Evolutionary conservation across 2,797 vertebrate genomes (phyloP).

Genomic region (Aldrovandia affinis): DNA sequence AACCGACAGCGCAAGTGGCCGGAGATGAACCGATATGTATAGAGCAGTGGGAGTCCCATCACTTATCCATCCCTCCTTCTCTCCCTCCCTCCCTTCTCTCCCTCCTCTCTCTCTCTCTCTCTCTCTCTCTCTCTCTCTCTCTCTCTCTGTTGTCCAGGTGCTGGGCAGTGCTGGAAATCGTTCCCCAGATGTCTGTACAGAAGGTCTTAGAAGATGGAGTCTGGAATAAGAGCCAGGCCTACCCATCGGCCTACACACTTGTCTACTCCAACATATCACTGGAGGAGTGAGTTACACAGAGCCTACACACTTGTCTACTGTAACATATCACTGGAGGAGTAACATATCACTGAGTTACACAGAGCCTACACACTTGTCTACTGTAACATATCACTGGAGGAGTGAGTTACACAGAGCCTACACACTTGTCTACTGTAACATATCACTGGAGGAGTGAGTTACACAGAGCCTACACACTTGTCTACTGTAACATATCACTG

Average conservation of each 20-base stretch:
- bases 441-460: constrained; percentile 66
- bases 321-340: no score
- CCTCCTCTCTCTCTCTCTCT: no score
- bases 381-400: constrained; percentile 71
- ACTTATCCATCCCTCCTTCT: not conserved
- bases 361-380: constrained; percentile 52
- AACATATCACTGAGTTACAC: no score
- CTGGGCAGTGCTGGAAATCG: constrained; percentile 29
- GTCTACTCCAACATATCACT: constrained; percentile 70
- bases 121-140: not conserved
- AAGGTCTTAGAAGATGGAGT: constrained; percentile 19
- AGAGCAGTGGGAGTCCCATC: not conserved
- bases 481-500: not conserved
- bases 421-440: constrained; percentile 63
- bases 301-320: not conserved
- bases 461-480: not conserved
- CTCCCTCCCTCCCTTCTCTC: not conserved
- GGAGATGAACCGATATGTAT: not conserved
- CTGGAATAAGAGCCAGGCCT: constrained; percentile 48
- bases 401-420: no score
- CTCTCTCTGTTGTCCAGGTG: not conserved
- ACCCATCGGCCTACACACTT: constrained; percentile 43
- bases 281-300: constrained; percentile 48
- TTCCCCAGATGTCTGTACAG: constrained; percentile 31
- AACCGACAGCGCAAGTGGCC: not conserved